Evolutionary conservation across 1,140 invertebrate species (phyloP).

Genomic region (Pachyrhynchus sulphureomaculatus): DNA sequence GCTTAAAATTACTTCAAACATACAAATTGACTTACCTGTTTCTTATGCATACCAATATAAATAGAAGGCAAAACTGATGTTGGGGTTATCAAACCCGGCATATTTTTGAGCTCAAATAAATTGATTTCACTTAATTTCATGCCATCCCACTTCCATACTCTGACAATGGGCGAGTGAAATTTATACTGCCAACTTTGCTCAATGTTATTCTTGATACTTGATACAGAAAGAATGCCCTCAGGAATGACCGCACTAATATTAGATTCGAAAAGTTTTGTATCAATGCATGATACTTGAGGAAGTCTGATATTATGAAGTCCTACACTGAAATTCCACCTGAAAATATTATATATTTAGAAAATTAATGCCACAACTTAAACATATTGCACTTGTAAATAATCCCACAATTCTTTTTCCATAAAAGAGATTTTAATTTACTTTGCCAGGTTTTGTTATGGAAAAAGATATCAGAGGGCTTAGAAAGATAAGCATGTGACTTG

Average conservation of each 20-base stretch:
- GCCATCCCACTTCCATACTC: conserved; percentile 73
- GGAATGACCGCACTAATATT: conserved; percentile 69
- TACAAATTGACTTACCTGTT: too few species aligned
- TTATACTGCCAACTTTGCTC: conserved; percentile 70
- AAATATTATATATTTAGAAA: conserved; percentile 39
- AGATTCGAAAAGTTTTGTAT: conserved; percentile 53
- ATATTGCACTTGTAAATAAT: too few species aligned
- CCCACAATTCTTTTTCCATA: too few species aligned
- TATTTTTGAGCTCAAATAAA: conserved; percentile 59
- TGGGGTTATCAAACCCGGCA: conserved; percentile 10
- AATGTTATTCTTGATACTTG: conserved; percentile 57
- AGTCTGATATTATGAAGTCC: conserved; percentile 80
- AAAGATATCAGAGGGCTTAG: too few species aligned
- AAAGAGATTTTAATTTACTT: too few species aligned
- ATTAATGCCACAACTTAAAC: too few species aligned
- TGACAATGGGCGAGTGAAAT: conserved; percentile 82
- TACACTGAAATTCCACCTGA: conserved; percentile 94
- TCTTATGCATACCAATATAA: conserved; percentile 85
- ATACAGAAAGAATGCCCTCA: conserved; percentile 71
- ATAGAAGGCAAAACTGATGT: conserved; percentile 63
- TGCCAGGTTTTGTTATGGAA: too few species aligned
- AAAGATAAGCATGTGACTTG: too few species aligned
- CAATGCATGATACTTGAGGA: conserved; percentile 44
- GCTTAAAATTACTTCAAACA: conserved; percentile 5
- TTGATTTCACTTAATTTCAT: conserved; percentile 69